Conservation (phyloP, 2,113 vertebrate species). For the Lagopus muta region DNA sequence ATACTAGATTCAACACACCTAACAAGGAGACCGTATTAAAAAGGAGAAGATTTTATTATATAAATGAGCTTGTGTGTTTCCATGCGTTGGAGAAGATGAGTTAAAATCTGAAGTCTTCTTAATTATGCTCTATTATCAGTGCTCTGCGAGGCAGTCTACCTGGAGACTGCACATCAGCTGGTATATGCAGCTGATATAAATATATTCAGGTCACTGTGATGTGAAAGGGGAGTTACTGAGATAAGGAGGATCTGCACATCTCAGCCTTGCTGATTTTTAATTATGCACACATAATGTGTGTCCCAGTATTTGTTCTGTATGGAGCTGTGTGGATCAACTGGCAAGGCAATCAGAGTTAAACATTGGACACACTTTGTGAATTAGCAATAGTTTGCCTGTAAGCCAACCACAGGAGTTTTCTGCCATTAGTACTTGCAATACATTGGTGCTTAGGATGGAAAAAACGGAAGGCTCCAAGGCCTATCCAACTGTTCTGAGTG, state of each 20-base stretch:
- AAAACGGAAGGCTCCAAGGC: neutral
- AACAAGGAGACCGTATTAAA: slow-evolving; percentile 56
- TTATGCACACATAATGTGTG: neutral
- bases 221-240: slow-evolving; percentile 39
- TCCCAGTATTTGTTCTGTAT: neutral
- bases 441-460: neutral
- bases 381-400: slow-evolving; percentile 6
- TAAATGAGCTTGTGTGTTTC: slow-evolving; percentile 41
- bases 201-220: slow-evolving; percentile 52
- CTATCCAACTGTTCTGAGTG: neutral
- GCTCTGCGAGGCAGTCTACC: slow-evolving; percentile 33
- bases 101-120: slow-evolving; percentile 49
- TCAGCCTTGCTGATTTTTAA: slow-evolving; percentile 11
- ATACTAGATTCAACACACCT: slow-evolving; percentile 39
- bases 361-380: neutral
- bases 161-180: slow-evolving; percentile 59
- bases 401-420: neutral
- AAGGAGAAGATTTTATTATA: slow-evolving; percentile 29
- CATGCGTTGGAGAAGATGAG: slow-evolving; percentile 38
- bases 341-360: slow-evolving; percentile 34
- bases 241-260: slow-evolving; percentile 46
- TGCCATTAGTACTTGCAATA: neutral
- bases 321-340: slow-evolving; percentile 3
- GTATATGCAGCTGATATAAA: slow-evolving; percentile 56
- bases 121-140: slow-evolving; percentile 40